These are phyloP conservation scores for Xyrichtys novacula DNA, from an alignment of 2,797 vertebrate species.

Conservation along the genomic window DNA sequence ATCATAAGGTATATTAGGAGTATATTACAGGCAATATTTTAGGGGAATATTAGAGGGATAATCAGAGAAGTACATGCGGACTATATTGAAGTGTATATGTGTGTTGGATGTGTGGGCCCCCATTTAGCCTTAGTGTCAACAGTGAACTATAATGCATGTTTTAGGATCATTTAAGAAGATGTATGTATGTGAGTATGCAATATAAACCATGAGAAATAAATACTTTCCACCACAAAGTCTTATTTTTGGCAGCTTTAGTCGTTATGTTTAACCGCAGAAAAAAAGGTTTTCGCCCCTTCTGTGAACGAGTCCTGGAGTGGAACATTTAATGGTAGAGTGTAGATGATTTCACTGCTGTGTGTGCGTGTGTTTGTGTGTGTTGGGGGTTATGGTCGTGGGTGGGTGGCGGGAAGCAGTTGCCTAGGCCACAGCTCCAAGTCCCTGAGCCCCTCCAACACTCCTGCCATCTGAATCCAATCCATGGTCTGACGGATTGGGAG, in stretches of 20 bases:
- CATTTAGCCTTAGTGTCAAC: too few relatives aligned
- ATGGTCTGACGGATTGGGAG: constrained; percentile 71
- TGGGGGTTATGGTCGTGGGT: constrained; percentile 1
- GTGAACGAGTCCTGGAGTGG: constrained; percentile 18
- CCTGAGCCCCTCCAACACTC: constrained; percentile 28
- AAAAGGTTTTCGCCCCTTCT: constrained; percentile 2
- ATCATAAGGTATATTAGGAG: too few relatives aligned
- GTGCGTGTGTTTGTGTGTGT: not conserved
- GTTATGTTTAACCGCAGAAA: not conserved
- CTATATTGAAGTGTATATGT: too few relatives aligned
- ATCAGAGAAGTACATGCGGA: too few relatives aligned
- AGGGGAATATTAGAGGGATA: too few relatives aligned
- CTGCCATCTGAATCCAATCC: constrained; percentile 61
- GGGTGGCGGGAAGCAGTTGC: constrained; percentile 36
- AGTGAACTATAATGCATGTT: too few relatives aligned
- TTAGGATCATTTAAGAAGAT: too few relatives aligned
- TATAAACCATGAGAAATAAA: not conserved
- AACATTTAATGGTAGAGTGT: constrained; percentile 55
- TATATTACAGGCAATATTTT: too few relatives aligned
- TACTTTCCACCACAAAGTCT: not conserved
- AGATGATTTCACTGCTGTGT: constrained; percentile 46
- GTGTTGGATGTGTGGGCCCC: too few relatives aligned
- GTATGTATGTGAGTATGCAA: not conserved
- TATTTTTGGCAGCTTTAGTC: not conserved
- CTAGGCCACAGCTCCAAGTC: constrained; percentile 40